Base-by-base conservation (phyloP, 2,113 vertebrate species). In the Oncorhynchus gorbuscha region DNA sequence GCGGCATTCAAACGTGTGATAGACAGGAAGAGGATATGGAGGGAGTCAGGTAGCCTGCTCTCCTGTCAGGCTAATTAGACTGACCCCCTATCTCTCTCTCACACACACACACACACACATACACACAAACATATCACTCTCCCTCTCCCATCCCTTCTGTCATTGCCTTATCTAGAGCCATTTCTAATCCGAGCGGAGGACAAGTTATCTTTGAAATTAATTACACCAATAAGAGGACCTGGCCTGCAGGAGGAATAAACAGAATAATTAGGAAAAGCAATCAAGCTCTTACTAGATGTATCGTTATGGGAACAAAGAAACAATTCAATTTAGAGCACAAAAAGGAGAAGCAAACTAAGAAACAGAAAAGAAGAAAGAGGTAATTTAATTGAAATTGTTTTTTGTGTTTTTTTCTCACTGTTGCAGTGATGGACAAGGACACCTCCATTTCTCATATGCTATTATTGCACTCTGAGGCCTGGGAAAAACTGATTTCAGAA, bases 241-340 rank as follows among this genome's bases (percentile, higher is more conserved):
- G 69, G 81, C 86, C 86, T 86, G 76, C 83, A 85, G 84, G 74
- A 87, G 81, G 78, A 87, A 87, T 85, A 88, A 86, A 88, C 86
- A 87, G 88, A 49, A 88, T 85, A 84, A 87, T 89, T 89, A 89
- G 86, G 84, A 86, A 89, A 89, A 88, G 83, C 85, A 89, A 89
- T 89, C 88, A 88, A 80, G 81, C 83, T 76, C 83, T 87, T 87
- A 88, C 84, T 89, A 88, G 86, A 88, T 89, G 39, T 45, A 45
- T 45, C 39, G 39, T 89, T 72, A 81, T 51, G 62, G 78, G 77
- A 87, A 88, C 85, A 89, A 83, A 83, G 81, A 81, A 77, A 84
- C 79, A 72, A 76, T 77, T 85, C 75, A 26, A 24, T 72, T 83
- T 74, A 18, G 76, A 67, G 58, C 68, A 77, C 51, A 80, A 77